Percentiles rank a stretch among this genome's conserved stretches.
Conservation (phyloP, 1,140 invertebrate genomes). For the Eriocheir sinensis region DNA sequence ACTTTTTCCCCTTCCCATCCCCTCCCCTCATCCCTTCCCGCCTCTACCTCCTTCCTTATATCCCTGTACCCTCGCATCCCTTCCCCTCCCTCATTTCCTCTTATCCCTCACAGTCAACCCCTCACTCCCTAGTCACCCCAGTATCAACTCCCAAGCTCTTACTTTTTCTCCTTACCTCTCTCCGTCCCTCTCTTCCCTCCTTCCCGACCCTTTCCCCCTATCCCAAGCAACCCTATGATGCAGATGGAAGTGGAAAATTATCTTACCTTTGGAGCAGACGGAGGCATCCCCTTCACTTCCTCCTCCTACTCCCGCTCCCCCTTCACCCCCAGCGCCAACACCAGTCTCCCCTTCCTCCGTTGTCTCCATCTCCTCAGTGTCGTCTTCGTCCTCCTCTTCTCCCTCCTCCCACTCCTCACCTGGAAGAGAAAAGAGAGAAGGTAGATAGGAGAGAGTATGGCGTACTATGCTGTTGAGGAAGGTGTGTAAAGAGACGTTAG, state of each 20-base stretch:
- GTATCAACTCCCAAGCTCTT: not conserved
- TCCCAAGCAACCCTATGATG: not conserved
- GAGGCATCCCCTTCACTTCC: not conserved
- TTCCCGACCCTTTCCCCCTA: not conserved
- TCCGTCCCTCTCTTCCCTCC: not conserved
- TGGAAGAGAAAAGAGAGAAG: slow-evolving; percentile 32
- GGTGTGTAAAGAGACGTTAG: no score
- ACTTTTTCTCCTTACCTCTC: not conserved
- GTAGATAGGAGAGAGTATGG: no score
- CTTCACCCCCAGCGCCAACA: slow-evolving; percentile 47
- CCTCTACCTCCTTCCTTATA: not conserved
- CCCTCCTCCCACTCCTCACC: slow-evolving; percentile 71
- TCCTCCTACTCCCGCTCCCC: slow-evolving; percentile 35
- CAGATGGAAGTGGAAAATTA: slow-evolving; percentile 27
- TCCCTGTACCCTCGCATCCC: not conserved
- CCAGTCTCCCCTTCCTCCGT: slow-evolving; percentile 52
- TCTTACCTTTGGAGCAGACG: slow-evolving; percentile 38
- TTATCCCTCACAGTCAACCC: not conserved
- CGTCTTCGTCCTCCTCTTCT: slow-evolving; percentile 63
- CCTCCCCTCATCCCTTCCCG: not conserved
- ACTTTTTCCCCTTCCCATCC: not conserved
- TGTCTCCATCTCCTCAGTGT: slow-evolving; percentile 51
- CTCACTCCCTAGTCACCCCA: no score
- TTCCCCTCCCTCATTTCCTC: not conserved
- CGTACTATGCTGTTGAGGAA: no score